Percentiles rank a stretch among this genome's conserved stretches.
Evolutionary conservation across 1,140 invertebrate genomes (phyloP).

Genomic region (Diploscapter pachys): DNA sequence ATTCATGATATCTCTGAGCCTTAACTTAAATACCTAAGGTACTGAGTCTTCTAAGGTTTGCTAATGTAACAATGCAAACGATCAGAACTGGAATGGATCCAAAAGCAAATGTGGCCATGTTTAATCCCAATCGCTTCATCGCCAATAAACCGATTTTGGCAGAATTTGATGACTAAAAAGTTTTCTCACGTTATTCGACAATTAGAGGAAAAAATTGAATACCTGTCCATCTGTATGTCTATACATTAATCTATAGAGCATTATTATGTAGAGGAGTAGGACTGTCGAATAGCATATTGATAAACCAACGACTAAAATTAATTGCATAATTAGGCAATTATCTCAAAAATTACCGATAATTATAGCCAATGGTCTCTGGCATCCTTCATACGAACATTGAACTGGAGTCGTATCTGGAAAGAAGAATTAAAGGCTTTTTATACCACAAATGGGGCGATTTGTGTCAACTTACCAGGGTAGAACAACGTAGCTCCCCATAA

Average conservation of each 20-base stretch:
- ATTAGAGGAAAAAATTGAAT: no score
- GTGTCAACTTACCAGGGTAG: conserved; percentile 11
- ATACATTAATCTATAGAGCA: no score
- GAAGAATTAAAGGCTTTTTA: no score
- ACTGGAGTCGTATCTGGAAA: conserved; percentile 41
- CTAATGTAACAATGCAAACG: conserved; percentile 35
- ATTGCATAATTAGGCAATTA: no score
- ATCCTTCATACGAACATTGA: conserved; percentile 33
- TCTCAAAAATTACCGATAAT: background rate
- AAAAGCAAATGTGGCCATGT: conserved; percentile 40
- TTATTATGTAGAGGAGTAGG: conserved; percentile 25
- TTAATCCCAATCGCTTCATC: conserved; percentile 39
- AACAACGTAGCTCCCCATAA: conserved; percentile 42
- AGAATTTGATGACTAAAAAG: no score
- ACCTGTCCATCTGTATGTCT: no score
- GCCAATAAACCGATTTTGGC: conserved; percentile 14
- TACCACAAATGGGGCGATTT: no score
- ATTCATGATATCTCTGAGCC: no score
- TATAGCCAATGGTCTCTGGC: conserved; percentile 41
- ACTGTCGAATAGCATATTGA: conserved; percentile 28
- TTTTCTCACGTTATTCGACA: no score
- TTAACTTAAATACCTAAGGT: no score
- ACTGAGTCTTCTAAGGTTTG: conserved; percentile 25
- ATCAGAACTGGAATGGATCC: conserved; percentile 38
- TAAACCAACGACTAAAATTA: conserved; percentile 26